Percentiles rank a stretch among this genome's conserved stretches.
phyloP scores from a whole-genome alignment of 1,140 invertebrate species.

The Stenopsyche tienmushanensis region DNA sequence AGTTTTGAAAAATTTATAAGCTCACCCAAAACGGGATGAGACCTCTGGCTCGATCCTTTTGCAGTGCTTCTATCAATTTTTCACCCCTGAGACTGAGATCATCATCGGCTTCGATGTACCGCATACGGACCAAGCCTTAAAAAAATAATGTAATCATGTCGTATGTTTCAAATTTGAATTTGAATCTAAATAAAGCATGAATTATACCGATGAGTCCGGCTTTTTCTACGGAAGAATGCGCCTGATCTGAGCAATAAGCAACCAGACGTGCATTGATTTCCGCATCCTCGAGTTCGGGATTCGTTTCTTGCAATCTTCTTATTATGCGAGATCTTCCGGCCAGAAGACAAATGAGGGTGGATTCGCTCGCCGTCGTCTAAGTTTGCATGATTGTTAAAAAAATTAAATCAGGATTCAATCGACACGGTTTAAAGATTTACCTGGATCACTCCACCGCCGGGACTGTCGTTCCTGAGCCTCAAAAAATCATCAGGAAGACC shows the following conservation, averaged over 20 bases:
- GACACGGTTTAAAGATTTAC: conserved; percentile 44
- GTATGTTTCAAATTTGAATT: neutral
- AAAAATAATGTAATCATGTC: too few species aligned
- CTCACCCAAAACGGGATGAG: conserved; percentile 95
- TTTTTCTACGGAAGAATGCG: conserved; percentile 96
- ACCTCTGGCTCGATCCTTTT: conserved; percentile 80
- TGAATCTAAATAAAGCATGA: conserved; percentile 24
- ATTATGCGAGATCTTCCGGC: conserved; percentile 88
- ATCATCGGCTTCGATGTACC: conserved; percentile 85
- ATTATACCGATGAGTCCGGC: conserved; percentile 80
- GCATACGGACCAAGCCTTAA: conserved; percentile 83
- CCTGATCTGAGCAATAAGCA: conserved; percentile 94
- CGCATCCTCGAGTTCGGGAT: conserved; percentile 76
- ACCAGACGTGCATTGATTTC: conserved; percentile 91
- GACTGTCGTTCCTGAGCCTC: conserved; percentile 68
- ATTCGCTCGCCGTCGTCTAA: conserved; percentile 86
- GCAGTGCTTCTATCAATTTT: conserved; percentile 75
- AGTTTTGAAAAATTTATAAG: too few species aligned
- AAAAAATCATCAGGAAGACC: conserved; percentile 88
- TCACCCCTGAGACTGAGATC: conserved; percentile 82
- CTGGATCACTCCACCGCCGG: conserved; percentile 91
- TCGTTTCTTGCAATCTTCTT: conserved; percentile 59
- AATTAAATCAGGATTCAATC: conserved; percentile 2
- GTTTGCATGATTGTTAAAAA: neutral
- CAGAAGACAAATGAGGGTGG: conserved; percentile 85